Evolutionary conservation across 2,888 invertebrate species (phyloP).

Genomic region (Trissoscelio sp.): DNA sequence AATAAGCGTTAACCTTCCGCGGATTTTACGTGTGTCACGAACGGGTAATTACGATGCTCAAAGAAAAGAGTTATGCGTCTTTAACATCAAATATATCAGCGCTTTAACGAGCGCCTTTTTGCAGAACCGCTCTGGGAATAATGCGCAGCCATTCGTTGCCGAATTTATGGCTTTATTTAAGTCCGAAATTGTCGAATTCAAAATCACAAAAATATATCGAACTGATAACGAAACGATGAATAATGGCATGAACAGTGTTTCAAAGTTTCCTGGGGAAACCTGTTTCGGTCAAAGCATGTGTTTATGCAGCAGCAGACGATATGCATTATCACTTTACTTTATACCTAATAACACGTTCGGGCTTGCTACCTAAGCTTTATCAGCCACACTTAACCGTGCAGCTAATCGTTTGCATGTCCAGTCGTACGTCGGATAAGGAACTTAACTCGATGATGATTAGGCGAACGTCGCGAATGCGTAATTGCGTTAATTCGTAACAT

Average conservation of each 20-base stretch:
- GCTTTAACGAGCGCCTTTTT: slow-evolving; percentile 11
- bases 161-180: not conserved
- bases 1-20: slow-evolving; percentile 7
- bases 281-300: slow-evolving; percentile 50
- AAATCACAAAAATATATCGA: too few relatives aligned
- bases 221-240: slow-evolving; percentile 16
- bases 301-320: slow-evolving; percentile 59
- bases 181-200: not conserved
- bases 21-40: slow-evolving; percentile 41
- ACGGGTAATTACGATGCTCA: slow-evolving; percentile 23
- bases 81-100: slow-evolving; percentile 27
- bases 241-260: slow-evolving; percentile 17
- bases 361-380: slow-evolving; percentile 67
- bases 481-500: slow-evolving; percentile 72
- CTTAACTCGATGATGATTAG: slow-evolving; percentile 75
- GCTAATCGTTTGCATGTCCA: slow-evolving; percentile 71
- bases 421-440: slow-evolving; percentile 71
- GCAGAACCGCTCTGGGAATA: too few relatives aligned
- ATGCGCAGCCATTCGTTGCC: too few relatives aligned
- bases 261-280: slow-evolving; percentile 44
- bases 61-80: slow-evolving; percentile 15
- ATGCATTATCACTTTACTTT: slow-evolving; percentile 69
- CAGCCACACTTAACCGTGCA: slow-evolving; percentile 70
- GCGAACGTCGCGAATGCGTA: slow-evolving; percentile 72
- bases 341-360: slow-evolving; percentile 66